Evolutionary conservation across 2,888 invertebrate genomes (phyloP).

Genomic region (Euclidia mi): DNA sequence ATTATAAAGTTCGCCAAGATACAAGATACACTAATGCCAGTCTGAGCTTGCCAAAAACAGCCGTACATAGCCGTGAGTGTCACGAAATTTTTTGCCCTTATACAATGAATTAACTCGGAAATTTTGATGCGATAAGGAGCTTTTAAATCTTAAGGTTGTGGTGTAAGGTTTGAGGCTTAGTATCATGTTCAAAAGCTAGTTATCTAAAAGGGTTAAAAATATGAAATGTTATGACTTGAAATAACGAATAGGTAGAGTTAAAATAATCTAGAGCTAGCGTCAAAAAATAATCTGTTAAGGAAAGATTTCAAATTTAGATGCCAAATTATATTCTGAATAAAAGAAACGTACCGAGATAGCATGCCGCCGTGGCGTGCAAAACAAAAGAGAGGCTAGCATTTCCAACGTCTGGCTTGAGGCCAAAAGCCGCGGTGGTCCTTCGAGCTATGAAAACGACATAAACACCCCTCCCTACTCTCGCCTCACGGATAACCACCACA

Average conservation of each 20-base stretch:
- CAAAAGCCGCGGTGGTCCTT: constrained; percentile 76
- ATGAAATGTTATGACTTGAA: no score
- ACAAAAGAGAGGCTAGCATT: constrained; percentile 78
- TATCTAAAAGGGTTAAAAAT: no score
- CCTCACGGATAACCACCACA: constrained; percentile 54
- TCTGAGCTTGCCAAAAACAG: background rate
- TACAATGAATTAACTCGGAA: no score
- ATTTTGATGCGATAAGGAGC: no score
- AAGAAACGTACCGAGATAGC: constrained; percentile 65
- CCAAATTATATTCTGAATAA: constrained; percentile 58
- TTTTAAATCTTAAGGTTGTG: no score
- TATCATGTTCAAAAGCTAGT: no score
- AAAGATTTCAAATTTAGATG: constrained; percentile 53
- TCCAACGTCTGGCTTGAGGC: constrained; percentile 78
- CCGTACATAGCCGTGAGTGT: background rate
- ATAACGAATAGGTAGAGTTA: background rate
- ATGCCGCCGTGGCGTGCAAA: constrained; percentile 66
- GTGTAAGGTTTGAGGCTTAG: no score
- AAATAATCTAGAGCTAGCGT: constrained; percentile 6
- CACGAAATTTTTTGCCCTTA: background rate
- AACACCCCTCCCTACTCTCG: constrained; percentile 69
- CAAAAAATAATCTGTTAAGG: constrained; percentile 21
- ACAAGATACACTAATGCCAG: background rate
- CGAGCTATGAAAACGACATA: constrained; percentile 83
- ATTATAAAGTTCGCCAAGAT: background rate